These are phyloP conservation scores for Melanostigma gelatinosum DNA, from an alignment of 2,113 vertebrate genomes.

Conservation along the genomic window DNA sequence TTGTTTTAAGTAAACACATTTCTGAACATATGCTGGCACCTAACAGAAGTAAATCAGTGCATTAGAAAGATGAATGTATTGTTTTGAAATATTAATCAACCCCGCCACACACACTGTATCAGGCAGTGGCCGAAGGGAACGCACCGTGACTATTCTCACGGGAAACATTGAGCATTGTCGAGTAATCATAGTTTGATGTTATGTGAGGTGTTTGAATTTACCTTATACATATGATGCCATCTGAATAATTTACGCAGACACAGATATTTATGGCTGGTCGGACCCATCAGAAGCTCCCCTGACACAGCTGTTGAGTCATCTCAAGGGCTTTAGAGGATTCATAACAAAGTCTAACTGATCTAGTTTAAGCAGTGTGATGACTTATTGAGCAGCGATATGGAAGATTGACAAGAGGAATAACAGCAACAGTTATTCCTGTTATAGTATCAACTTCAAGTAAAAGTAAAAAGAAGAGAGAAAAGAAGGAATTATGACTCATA, in stretches of 20 bases:
- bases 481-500: conserved; percentile 47
- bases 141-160: not conserved
- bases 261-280: not conserved
- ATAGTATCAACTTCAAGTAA: conserved; percentile 19
- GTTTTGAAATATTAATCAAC: conserved; percentile 29
- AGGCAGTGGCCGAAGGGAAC: conserved; percentile 2
- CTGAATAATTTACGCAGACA: not conserved
- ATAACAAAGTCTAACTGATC: conserved; percentile 38
- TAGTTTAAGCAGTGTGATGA: conserved; percentile 22
- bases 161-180: conserved; percentile 20
- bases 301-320: conserved; percentile 21
- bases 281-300: not conserved
- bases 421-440: conserved; percentile 13
- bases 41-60: conserved; percentile 7
- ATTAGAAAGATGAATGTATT: conserved; percentile 10
- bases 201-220: not conserved
- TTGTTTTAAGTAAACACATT: conserved; percentile 19
- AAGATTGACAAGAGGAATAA: conserved; percentile 28
- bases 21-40: conserved; percentile 2
- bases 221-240: not conserved
- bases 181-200: conserved; percentile 15
- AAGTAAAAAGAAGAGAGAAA: conserved; percentile 30
- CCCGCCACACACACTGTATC: conserved; percentile 3
- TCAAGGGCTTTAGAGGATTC: conserved; percentile 25
- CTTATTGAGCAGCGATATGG: conserved; percentile 19